Evolutionary conservation across 2,113 vertebrate species (phyloP), one percentile per base, ranked within the genome.

Genomic region (Mesembrinibis cayennensis): DNA sequence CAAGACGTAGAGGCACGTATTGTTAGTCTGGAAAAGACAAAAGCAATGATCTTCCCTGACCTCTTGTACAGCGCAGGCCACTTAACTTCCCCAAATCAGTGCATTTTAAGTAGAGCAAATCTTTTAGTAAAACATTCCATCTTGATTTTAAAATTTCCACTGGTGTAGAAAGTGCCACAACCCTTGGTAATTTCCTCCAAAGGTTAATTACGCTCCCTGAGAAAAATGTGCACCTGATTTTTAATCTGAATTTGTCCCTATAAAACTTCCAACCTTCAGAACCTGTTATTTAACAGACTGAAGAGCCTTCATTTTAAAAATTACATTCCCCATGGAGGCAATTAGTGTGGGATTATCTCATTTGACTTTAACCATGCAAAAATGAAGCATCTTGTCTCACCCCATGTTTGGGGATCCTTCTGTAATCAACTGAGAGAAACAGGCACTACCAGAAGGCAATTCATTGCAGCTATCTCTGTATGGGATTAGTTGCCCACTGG

Each of bases 311-410:
- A 88, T 94, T 93, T 91, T 62, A 62, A 90, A 96, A 90, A 95
- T 80, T 80, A 86, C 87, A 91, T 93, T 97, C 95, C 95, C 87
- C 82, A 80, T 91, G 84, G 90, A 96, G 78, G 53, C 92, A 96
- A 96, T 96, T 96, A 96, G 70, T 70, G 96, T 88, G 87, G 74
- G 92, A 96, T 96, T 96, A 88, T 91, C 90, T 91, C 78, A 61
- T 81, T 89, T 74, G 85, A 69, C 10, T 34, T 82, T 85, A 96
- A 72, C 81, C 78, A 87, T 3, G 3, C 45, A 84, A 92, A 95
- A 91, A 87, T 20, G 47, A 91, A 96, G 90, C 82, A 73, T 94
- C 82, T 94, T 91, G 27, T 93, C 70, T 87, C 61, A 80, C 62
- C 49, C 79, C 82, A 78, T 69, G 58, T 82, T 93, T 82, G 44